These are phyloP conservation scores for Pachypeltis micranthus DNA, from an alignment of 1,140 invertebrate species.

Conservation along the genomic window DNA sequence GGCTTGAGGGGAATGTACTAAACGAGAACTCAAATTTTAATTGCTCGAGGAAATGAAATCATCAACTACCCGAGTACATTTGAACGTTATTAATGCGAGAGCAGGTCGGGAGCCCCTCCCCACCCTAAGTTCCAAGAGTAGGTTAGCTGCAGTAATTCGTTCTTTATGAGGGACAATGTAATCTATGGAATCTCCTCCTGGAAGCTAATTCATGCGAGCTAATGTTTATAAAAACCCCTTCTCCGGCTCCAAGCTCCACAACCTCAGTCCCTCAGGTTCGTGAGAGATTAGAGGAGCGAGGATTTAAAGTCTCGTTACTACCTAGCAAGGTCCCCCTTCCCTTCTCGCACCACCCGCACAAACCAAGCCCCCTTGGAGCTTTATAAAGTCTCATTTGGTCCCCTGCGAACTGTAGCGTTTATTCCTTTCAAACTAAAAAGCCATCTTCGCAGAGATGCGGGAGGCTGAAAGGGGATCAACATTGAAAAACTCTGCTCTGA, in stretches of 20 bases:
- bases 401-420: not conserved
- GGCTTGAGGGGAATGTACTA: too few relatives aligned
- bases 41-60: not conserved
- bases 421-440: not conserved
- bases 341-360: not conserved
- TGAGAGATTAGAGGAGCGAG: not conserved
- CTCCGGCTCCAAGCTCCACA: not conserved
- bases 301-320: slow-evolving; percentile 15
- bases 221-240: slow-evolving; percentile 15
- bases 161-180: slow-evolving; percentile 14
- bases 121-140: not conserved
- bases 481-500: too few relatives aligned
- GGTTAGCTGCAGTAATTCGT: slow-evolving; percentile 9
- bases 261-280: not conserved
- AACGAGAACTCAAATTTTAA: not conserved
- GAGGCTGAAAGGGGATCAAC: too few relatives aligned
- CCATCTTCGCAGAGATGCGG: too few relatives aligned
- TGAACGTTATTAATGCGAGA: slow-evolving; percentile 4
- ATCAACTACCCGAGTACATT: not conserved
- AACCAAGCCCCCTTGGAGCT: not conserved
- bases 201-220: slow-evolving; percentile 13
- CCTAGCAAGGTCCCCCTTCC: not conserved
- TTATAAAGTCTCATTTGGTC: slow-evolving; percentile 14
- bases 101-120: too few relatives aligned
- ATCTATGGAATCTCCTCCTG: slow-evolving; percentile 2